phyloP scores from a whole-genome alignment of 2,888 invertebrate species.

The Fragum fragum region DNA sequence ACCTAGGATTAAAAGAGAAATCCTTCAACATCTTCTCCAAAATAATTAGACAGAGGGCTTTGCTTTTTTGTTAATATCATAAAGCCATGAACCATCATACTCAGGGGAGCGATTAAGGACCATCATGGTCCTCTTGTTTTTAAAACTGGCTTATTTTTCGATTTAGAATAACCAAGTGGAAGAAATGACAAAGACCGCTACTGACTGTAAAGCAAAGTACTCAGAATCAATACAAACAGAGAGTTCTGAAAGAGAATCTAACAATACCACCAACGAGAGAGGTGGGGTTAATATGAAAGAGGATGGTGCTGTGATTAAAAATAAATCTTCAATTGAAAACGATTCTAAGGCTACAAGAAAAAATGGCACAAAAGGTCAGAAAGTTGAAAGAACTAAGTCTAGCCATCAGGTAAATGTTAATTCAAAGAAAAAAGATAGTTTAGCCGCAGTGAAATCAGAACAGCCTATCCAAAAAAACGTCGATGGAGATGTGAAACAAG shows the following conservation, averaged over 20 bases:
- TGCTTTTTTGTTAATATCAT: too few relatives aligned
- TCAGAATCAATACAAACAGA: background rate
- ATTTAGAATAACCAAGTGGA: conserved; percentile 41
- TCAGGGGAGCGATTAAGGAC: too few relatives aligned
- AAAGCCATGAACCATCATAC: too few relatives aligned
- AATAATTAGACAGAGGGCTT: too few relatives aligned
- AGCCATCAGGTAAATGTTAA: too few relatives aligned
- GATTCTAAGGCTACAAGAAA: background rate
- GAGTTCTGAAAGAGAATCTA: background rate
- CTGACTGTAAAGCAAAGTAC: background rate
- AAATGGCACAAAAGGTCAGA: background rate
- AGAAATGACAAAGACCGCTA: conserved; percentile 34
- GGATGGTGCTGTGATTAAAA: background rate
- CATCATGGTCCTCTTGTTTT: background rate
- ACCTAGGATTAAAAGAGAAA: too few relatives aligned
- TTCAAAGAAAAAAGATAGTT: too few relatives aligned
- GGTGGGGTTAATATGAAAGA: background rate
- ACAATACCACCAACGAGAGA: background rate
- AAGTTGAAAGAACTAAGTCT: too few relatives aligned
- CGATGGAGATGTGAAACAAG: background rate
- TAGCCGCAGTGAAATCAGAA: too few relatives aligned
- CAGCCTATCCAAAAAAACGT: background rate
- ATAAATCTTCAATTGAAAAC: background rate
- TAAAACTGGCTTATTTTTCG: background rate
- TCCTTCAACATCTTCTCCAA: too few relatives aligned